Conservation (phyloP, 2,113 vertebrate species). For the Prinia subflava region DNA sequence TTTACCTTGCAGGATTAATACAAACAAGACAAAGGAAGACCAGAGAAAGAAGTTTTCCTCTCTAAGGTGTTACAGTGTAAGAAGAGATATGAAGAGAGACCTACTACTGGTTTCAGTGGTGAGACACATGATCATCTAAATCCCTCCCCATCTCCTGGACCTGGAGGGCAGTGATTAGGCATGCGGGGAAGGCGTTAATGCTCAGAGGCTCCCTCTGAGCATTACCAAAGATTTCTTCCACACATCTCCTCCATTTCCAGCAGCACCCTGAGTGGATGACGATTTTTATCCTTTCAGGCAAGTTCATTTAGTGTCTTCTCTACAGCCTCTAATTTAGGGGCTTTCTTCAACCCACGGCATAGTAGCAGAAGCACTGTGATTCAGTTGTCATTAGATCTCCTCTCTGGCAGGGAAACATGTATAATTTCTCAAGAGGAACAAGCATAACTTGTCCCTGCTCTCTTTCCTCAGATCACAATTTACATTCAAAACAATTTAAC, state of each 20-base stretch:
- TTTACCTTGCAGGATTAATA: background rate
- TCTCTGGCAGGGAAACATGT: background rate
- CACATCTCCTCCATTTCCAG: background rate
- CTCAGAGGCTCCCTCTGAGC: background rate
- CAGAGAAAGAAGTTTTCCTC: background rate
- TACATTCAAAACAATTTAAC: background rate
- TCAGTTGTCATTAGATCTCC: background rate
- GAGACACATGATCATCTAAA: background rate
- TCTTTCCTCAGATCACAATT: background rate
- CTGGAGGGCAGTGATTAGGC: background rate
- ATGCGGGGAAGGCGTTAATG: background rate
- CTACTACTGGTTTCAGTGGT: background rate
- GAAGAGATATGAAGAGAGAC: background rate
- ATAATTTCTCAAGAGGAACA: accelerated
- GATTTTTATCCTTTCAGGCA: background rate
- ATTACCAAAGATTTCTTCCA: background rate
- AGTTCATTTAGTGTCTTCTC: background rate
- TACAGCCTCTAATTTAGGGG: background rate
- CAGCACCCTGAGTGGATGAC: background rate
- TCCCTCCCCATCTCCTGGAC: background rate
- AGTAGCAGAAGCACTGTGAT: background rate
- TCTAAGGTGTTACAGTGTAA: background rate
- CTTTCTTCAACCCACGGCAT: background rate
- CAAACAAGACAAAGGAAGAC: background rate
- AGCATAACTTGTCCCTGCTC: background rate